Percentiles rank a stretch among this genome's conserved stretches.
These are phyloP conservation scores for Thomomys bottae DNA, from an alignment of 2,113 vertebrate genomes.

Conservation along the genomic window DNA sequence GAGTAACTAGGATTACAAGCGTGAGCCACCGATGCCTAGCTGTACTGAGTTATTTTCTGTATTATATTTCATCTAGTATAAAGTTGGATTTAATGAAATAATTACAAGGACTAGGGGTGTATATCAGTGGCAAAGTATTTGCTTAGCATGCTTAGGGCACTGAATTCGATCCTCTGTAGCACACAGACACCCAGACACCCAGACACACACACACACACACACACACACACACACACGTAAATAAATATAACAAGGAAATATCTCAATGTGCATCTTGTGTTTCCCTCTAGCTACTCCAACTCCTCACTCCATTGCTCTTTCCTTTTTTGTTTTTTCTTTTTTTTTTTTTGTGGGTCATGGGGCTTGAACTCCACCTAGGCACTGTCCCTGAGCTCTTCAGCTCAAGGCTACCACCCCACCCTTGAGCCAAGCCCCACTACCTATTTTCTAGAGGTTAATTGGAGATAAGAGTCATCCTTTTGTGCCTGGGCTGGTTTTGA, in stretches of 20 bases:
- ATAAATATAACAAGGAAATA: conserved; percentile 17
- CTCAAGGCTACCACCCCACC: too few relatives aligned
- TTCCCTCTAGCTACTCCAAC: background rate
- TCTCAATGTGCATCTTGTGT: background rate
- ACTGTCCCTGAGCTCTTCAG: too few relatives aligned
- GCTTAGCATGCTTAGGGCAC: background rate
- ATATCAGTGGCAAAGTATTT: background rate
- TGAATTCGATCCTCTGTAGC: background rate
- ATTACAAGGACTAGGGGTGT: background rate
- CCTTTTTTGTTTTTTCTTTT: too few relatives aligned
- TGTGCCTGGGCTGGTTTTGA: too few relatives aligned
- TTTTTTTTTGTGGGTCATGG: too few relatives aligned
- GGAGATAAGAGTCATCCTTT: too few relatives aligned
- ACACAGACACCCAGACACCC: background rate
- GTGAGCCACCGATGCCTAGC: too few relatives aligned
- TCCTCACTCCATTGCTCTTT: background rate
- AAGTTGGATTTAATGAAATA: conserved; percentile 32
- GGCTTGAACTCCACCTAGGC: too few relatives aligned
- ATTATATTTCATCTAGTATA: conserved; percentile 31
- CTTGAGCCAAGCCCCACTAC: too few relatives aligned
- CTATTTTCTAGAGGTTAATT: too few relatives aligned
- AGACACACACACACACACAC: background rate
- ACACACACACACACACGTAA: background rate
- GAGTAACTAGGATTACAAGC: background rate
- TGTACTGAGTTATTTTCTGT: background rate